phyloP scores from a whole-genome alignment of 2,888 invertebrate genomes.

The Amiota minor region DNA sequence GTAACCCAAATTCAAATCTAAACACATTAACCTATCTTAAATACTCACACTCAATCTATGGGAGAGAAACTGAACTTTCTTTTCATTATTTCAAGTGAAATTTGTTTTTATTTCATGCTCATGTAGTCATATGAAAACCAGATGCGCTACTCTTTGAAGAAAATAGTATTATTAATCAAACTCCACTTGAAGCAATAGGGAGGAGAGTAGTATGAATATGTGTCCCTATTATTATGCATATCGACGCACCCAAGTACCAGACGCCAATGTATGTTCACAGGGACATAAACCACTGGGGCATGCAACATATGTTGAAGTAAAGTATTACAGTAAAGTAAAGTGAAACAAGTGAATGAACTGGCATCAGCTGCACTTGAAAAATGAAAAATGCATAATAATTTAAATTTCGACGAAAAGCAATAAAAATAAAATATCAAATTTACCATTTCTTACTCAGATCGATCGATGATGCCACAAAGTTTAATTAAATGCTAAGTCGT shows the following conservation, averaged over 20 bases:
- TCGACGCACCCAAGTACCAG: constrained; percentile 1
- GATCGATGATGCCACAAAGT: constrained; percentile 22
- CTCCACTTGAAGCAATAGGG: constrained; percentile 38
- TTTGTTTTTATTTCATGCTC: constrained; percentile 4
- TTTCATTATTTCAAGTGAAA: neutral
- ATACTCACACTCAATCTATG: too few relatives aligned
- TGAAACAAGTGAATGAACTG: neutral
- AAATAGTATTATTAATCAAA: constrained; percentile 51
- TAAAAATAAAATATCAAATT: neutral
- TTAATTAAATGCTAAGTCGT: constrained; percentile 28
- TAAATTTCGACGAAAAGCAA: constrained; percentile 17
- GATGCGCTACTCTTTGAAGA: constrained; percentile 10
- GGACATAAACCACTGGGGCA: neutral
- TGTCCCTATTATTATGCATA: too few relatives aligned
- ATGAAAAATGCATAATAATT: constrained; percentile 42
- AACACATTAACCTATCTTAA: too few relatives aligned
- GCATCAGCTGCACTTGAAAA: constrained; percentile 51
- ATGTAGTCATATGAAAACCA: constrained; percentile 20
- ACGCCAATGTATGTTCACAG: neutral
- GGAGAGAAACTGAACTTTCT: neutral
- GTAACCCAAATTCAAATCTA: too few relatives aligned
- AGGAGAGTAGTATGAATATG: neutral
- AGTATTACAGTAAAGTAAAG: too few relatives aligned
- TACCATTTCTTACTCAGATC: too few relatives aligned
- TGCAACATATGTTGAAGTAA: constrained; percentile 4